phyloP scores from a whole-genome alignment of 2,888 invertebrate species.

The Eupithecia exiguata region DNA sequence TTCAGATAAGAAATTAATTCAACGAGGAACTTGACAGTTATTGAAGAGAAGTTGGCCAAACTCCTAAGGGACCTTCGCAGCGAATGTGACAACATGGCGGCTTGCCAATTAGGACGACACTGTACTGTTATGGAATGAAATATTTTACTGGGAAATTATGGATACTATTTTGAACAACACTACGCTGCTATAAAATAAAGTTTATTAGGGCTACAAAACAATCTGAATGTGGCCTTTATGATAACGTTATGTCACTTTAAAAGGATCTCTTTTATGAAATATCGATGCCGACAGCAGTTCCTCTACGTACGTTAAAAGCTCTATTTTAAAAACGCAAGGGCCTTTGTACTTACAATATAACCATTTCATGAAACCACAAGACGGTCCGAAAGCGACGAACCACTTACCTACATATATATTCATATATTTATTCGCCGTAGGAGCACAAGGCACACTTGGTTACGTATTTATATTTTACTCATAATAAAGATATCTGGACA shows the following conservation, averaged over 20 bases:
- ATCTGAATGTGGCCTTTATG: neutral
- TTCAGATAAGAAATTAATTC: constrained; percentile 36
- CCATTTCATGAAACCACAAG: neutral
- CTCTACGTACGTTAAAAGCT: neutral
- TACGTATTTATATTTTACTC: too few species aligned
- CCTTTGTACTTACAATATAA: neutral
- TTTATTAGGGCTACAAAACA: neutral
- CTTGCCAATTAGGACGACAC: constrained; percentile 39
- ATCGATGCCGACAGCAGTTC: neutral
- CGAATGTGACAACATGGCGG: constrained; percentile 38
- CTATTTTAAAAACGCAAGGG: neutral
- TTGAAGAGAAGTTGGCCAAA: constrained; percentile 37
- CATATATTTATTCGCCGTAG: too few species aligned
- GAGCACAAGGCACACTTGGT: too few species aligned
- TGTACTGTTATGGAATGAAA: constrained; percentile 21
- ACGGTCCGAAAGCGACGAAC: neutral
- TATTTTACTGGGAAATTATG: constrained; percentile 11
- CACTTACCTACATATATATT: too few species aligned
- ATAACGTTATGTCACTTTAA: neutral
- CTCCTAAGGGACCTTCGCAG: constrained; percentile 41
- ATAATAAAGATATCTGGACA: too few species aligned
- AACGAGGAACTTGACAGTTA: constrained; percentile 33
- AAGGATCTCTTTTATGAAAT: neutral
- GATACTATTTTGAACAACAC: constrained; percentile 15
- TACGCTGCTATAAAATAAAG: neutral